Evolutionary conservation across 92 coral and sea anemone species (phyloP), one percentile per base, ranked within the genome.

Genomic region (Diadumene lineata): DNA sequence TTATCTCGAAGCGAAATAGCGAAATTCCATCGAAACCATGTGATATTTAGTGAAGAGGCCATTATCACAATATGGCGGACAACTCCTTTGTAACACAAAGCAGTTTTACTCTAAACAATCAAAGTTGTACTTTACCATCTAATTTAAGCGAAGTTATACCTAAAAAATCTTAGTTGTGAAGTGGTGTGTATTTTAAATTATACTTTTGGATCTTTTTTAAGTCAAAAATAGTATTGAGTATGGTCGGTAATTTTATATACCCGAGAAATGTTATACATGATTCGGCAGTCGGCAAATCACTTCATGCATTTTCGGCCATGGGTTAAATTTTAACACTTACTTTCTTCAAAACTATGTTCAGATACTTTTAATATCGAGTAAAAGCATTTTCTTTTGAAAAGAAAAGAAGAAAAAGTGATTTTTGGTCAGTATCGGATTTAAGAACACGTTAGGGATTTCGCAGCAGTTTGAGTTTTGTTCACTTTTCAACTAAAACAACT

Each of bases 61-160:
- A 23, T 22, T 25, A 55, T 27, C 76, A 69, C n/a, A 78, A 78
- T 25, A 78, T 78, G 82, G 82, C 82, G 68, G 82, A 48, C 76
- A 57, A 68, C 69, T 38, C 43, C 33, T 34, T 48, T 0, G 21
- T 34, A 24, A n/a, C 21, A 61, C 55, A 19, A 60, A 34, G 64
- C 38, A 28, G 43, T 28, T n/a, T n/a, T n/a, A 6, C 68, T 3
- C 0, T 28, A 19, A 62, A 31, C 15, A 21, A 28, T 43, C 34
- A 1, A 62, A 31, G 31, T 28, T 21, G 8, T 2, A 28, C 15
- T 30, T 62, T 22, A 0, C 1, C 29, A 23, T 15, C 43, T 26
- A 38, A 4, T 38, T 38, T 4, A 38, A 38, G 48, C 13, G 48
- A 38, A 38, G 6, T 38, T 38, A 38, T 38, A 38, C 7, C 48